Evolutionary conservation across 2,797 vertebrate species (phyloP), one percentile per base, ranked within the genome.

Genomic region (Apogon hyalosoma): DNA sequence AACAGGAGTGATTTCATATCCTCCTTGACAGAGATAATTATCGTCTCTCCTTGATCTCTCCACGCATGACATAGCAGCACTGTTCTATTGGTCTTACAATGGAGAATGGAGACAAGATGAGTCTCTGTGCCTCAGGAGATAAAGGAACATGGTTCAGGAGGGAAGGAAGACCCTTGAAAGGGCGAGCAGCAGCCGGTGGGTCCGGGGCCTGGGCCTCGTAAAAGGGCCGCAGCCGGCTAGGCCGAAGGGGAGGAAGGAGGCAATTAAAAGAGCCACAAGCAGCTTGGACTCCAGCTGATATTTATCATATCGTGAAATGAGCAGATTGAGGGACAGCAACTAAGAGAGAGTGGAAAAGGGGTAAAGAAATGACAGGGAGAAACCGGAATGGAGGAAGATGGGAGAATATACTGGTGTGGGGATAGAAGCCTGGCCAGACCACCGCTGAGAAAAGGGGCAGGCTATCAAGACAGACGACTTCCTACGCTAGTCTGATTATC

Each of bases 401-500:
- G 58, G 49, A 58, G 49, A 28, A 55, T n/a, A 40, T 31, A 43
- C 47, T 76, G 68, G 57, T 76, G 40, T 58, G 39, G 47, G 47
- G 65, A 46, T 36, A 8, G 66, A 49, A 91, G 92, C 92, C 92
- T 91, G 92, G 92, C 86, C 83, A 86, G 95, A 96, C 96, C 95
- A 96, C 96, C 95, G 90, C 94, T 94, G 95, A 95, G 94, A 88
- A 88, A 94, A 92, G 92, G 86, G 88, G 91, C 92, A 92, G 92
- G 92, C 94, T 93, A 95, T 96, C 95, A 96, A 96, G 95, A 96
- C 94, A 95, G 95, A 96, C 94, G 92, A 96, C 96, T 97, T 98
- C 96, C 95, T 96, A 96, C 92, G 94, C 88, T 88, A 93, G 89
- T 91, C 90, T 92, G 91, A 93, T 91, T 92, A 89, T 91, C 88